Conservation (phyloP, 1,140 invertebrate species). For the Aphidius gifuensis region DNA sequence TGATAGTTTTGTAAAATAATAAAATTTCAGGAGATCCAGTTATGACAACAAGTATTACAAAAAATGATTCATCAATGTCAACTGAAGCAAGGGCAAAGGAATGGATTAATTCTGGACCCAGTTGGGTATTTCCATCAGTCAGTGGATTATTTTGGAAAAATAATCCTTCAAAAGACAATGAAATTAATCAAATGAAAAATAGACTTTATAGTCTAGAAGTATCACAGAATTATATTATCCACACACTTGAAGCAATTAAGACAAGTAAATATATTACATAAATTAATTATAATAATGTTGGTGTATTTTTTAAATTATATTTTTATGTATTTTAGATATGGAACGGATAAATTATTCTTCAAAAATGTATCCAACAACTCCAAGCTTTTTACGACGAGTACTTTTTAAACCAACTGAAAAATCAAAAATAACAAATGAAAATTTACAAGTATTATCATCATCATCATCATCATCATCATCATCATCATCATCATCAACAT, state of each 20-base stretch:
- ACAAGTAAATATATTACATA: slow-evolving; percentile 1
- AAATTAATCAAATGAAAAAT: slow-evolving; percentile 4
- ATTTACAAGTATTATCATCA: too few species aligned
- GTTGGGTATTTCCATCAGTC: slow-evolving; percentile 10
- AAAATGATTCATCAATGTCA: neutral
- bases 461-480: too few species aligned
- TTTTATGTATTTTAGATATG: too few species aligned
- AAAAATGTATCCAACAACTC: neutral
- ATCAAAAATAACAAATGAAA: too few species aligned
- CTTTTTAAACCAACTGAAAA: too few species aligned
- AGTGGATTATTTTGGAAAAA: slow-evolving; percentile 2
- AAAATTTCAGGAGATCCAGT: slow-evolving; percentile 15
- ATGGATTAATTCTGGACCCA: neutral
- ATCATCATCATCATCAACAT: too few species aligned
- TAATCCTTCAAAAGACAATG: neutral
- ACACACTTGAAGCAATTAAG: neutral
- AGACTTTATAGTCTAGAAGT: slow-evolving; percentile 12
- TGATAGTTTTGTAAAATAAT: too few species aligned
- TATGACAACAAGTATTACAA: neutral
- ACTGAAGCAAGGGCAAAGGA: neutral
- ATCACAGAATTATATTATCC: slow-evolving; percentile 9
- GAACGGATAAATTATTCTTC: too few species aligned
- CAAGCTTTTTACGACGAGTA: neutral
- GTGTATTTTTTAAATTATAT: too few species aligned
- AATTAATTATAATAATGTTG: too few species aligned